Conservation (phyloP, 2,888 invertebrate genomes). For the Mesorhabditis sp. region DNA sequence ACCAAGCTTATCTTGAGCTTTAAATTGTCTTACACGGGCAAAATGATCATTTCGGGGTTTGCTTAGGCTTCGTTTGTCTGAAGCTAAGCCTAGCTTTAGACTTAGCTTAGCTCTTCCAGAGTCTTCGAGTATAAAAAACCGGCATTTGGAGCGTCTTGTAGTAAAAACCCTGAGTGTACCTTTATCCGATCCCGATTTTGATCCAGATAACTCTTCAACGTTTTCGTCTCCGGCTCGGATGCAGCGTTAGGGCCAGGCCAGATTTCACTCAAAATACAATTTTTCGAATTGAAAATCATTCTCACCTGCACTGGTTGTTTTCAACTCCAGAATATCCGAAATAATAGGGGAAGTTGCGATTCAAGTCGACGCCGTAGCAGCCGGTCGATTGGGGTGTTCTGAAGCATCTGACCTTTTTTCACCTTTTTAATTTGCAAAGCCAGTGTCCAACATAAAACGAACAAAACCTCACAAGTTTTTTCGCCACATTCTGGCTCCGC, state of each 20-base stretch:
- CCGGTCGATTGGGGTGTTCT: constrained; percentile 9
- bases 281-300: neutral
- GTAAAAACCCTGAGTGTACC: neutral
- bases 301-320: constrained; percentile 28
- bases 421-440: neutral
- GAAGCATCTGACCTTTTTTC: neutral
- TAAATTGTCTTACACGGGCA: no score
- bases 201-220: neutral
- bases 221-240: neutral
- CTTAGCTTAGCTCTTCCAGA: no score
- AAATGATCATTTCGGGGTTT: no score
- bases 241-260: neutral
- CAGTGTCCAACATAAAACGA: neutral
- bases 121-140: no score
- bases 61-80: no score
- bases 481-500: constrained; percentile 32
- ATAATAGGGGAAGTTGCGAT: constrained; percentile 41
- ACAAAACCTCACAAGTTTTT: constrained; percentile 18
- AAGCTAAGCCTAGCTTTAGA: no score
- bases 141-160: no score
- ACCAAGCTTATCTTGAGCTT: no score
- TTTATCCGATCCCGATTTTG: neutral
- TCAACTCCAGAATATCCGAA: constrained; percentile 28
- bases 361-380: constrained; percentile 32
- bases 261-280: neutral